These are phyloP conservation scores for Spheniscus mendiculus DNA, from an alignment of 2,113 vertebrate species.

Conservation along the genomic window DNA sequence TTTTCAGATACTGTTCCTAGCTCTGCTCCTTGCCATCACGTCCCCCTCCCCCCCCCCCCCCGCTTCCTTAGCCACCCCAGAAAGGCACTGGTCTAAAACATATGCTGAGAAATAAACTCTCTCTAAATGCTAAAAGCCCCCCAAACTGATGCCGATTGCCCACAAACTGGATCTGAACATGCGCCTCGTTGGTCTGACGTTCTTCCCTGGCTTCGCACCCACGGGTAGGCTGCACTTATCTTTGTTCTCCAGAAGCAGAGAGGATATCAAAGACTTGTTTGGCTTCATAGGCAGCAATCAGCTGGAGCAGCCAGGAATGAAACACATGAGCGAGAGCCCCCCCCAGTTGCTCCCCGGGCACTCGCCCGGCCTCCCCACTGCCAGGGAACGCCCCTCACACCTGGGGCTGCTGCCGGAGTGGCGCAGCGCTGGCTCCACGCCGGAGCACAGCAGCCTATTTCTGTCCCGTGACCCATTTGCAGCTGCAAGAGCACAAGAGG, in stretches of 20 bases:
- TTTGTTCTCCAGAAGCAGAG: background rate
- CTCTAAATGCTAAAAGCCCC: background rate
- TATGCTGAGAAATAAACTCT: background rate
- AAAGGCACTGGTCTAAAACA: background rate
- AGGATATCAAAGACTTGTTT: background rate
- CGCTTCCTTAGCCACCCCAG: background rate
- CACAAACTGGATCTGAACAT: background rate
- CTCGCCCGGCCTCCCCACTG: accelerated
- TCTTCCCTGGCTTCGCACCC: background rate
- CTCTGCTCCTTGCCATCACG: background rate
- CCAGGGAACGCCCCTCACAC: accelerated
- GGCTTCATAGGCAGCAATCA: background rate
- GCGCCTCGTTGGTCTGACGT: background rate
- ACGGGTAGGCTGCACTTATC: background rate
- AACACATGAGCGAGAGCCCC: background rate
- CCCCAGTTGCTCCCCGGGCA: background rate
- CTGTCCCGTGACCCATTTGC: background rate
- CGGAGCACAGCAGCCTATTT: background rate
- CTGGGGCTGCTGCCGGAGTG: background rate
- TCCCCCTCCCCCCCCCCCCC: background rate
- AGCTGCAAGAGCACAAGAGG: background rate
- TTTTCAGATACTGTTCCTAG: background rate
- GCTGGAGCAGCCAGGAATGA: background rate
- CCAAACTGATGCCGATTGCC: background rate
- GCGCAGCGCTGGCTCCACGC: accelerated